A percentile compares a stretch with the other conserved stretches of the same genome.
Evolutionary conservation across 2,113 vertebrate species (phyloP).

Genomic region (Polypterus senegalus): DNA sequence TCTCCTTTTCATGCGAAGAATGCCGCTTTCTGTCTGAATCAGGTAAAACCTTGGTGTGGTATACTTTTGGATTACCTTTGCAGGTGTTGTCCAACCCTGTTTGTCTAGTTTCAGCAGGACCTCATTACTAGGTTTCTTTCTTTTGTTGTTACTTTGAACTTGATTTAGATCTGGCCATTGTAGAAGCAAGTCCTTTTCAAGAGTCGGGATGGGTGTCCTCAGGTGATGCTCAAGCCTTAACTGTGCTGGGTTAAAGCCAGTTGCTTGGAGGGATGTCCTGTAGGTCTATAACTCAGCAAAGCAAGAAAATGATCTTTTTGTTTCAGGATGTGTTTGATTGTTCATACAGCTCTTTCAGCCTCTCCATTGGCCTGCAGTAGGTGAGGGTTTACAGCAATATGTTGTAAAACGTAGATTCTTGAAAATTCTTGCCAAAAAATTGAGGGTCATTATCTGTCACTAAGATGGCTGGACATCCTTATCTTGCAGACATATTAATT

Average conservation of each 20-base stretch:
- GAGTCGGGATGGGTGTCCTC: conserved; percentile 5
- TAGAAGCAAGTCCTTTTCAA: neutral
- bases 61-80: neutral
- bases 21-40: no score
- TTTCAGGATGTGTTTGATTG: conserved; percentile 8
- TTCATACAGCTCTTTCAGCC: conserved; percentile 7
- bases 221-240: conserved; percentile 13
- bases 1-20: no score
- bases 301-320: conserved; percentile 6
- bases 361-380: conserved; percentile 9
- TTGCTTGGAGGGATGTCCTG: conserved; percentile 9
- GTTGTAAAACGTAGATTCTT: conserved; percentile 7
- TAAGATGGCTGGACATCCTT: neutral
- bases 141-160: neutral
- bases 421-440: conserved; percentile 6
- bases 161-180: no score
- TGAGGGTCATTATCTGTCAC: conserved; percentile 11
- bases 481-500: conserved; percentile 3
- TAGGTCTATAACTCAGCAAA: conserved; percentile 11
- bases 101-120: conserved; percentile 6
- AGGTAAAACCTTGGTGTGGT: neutral
- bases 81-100: neutral
- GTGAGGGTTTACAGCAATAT: conserved; percentile 4
- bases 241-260: conserved; percentile 10
- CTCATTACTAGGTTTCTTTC: conserved; percentile 1